These are phyloP conservation scores for Cydia amplana DNA, from an alignment of 1,140 invertebrate genomes.

Conservation along the genomic window DNA sequence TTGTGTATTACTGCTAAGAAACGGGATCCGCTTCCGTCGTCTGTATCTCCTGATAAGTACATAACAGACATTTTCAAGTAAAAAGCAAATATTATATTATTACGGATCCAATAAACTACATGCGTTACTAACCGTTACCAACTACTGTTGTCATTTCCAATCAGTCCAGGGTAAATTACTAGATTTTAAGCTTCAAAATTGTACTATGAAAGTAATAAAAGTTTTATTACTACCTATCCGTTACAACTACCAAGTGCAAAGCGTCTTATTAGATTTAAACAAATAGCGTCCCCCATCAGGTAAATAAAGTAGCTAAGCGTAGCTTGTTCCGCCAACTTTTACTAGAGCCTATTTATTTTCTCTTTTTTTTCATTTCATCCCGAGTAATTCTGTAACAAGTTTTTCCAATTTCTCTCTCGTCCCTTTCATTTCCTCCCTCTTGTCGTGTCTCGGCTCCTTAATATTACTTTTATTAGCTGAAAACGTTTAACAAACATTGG, in stretches of 20 bases:
- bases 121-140: no score
- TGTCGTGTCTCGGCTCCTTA: slow-evolving; percentile 61
- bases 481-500: slow-evolving; percentile 77
- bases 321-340: slow-evolving; percentile 63
- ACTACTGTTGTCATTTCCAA: no score
- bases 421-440: slow-evolving; percentile 75
- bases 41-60: no score
- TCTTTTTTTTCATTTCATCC: slow-evolving; percentile 72
- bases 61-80: no score
- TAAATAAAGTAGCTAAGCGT: slow-evolving; percentile 59
- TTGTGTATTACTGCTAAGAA: no score
- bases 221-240: not conserved
- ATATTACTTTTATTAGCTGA: slow-evolving; percentile 78
- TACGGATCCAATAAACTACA: no score
- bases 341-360: slow-evolving; percentile 72
- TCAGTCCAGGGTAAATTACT: not conserved
- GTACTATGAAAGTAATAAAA: not conserved
- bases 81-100: no score
- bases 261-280: slow-evolving; percentile 33
- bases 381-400: slow-evolving; percentile 77
- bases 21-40: no score
- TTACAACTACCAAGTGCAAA: slow-evolving; percentile 6
- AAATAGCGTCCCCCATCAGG: slow-evolving; percentile 54
- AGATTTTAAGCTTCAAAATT: not conserved
- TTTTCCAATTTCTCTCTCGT: slow-evolving; percentile 78